Conservation (phyloP, 2,113 vertebrate species). For the Tyto alba region DNA sequence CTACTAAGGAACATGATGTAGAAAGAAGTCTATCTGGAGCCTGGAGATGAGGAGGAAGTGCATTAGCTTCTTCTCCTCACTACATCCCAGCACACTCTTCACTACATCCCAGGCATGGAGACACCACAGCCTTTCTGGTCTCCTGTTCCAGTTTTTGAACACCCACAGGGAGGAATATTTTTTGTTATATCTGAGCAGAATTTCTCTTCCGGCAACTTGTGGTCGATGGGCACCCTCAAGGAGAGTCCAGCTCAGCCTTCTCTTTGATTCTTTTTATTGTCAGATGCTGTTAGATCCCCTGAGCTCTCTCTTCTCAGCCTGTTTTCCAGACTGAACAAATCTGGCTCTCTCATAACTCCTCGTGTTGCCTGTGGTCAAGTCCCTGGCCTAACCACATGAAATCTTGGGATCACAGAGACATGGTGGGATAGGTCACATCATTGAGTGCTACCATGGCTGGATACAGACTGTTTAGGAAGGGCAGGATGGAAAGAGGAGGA, state of each 20-base stretch:
- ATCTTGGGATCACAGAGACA: background rate
- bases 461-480: background rate
- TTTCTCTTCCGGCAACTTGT: background rate
- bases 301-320: background rate
- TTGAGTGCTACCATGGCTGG: fast-evolving
- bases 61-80: no score
- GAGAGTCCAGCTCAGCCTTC: background rate
- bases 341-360: background rate
- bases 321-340: background rate
- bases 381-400: fast-evolving
- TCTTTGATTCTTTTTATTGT: background rate
- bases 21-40: background rate
- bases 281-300: background rate
- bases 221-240: background rate
- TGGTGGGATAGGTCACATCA: background rate
- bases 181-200: background rate
- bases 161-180: background rate
- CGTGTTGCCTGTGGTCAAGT: background rate
- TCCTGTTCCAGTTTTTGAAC: background rate
- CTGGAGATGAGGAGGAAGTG: background rate
- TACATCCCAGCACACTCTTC: background rate
- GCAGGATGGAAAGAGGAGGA: background rate
- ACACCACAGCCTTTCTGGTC: background rate
- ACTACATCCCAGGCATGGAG: background rate
- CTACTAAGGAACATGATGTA: fast-evolving